A percentile compares a stretch with the other conserved stretches of the same genome.
Conservation (phyloP, 2,113 vertebrate species). For the Brachirus orientalis region DNA sequence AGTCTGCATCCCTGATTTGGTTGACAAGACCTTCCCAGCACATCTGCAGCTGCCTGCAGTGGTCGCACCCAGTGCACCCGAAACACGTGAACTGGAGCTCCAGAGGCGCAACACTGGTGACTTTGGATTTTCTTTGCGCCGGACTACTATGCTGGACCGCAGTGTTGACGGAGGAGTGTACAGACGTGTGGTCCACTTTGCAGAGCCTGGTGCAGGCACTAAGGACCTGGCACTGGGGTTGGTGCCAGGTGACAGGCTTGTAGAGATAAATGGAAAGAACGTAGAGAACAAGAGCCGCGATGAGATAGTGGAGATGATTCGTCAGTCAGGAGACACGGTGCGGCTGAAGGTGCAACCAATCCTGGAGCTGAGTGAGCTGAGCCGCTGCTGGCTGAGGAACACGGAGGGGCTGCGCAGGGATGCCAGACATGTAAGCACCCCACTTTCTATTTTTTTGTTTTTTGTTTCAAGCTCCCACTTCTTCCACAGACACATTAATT, state of each 20-base stretch:
- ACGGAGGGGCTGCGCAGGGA: conserved; percentile 81
- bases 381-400: conserved; percentile 91
- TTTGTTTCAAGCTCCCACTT: not conserved
- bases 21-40: conserved; percentile 85
- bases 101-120: conserved; percentile 93
- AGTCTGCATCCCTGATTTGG: conserved; percentile 81
- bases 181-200: conserved; percentile 92
- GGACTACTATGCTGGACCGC: conserved; percentile 93
- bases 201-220: conserved; percentile 91
- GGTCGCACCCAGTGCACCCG: conserved; percentile 79
- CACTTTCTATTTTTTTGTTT: not conserved
- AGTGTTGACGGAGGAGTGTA: conserved; percentile 87
- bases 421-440: conserved; percentile 85
- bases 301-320: conserved; percentile 99
- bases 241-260: conserved; percentile 93
- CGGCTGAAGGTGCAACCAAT: conserved; percentile 95
- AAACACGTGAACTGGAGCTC: conserved; percentile 88
- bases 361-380: conserved; percentile 95
- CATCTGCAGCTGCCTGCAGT: conserved; percentile 86
- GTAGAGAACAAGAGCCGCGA: conserved; percentile 95
- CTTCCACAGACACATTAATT: not conserved
- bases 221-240: conserved; percentile 91
- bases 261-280: conserved; percentile 93
- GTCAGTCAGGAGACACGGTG: conserved; percentile 93
- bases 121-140: conserved; percentile 94